Base-by-base conservation (phyloP, 1,140 invertebrate genomes). In the Microplitis demolitor region DNA sequence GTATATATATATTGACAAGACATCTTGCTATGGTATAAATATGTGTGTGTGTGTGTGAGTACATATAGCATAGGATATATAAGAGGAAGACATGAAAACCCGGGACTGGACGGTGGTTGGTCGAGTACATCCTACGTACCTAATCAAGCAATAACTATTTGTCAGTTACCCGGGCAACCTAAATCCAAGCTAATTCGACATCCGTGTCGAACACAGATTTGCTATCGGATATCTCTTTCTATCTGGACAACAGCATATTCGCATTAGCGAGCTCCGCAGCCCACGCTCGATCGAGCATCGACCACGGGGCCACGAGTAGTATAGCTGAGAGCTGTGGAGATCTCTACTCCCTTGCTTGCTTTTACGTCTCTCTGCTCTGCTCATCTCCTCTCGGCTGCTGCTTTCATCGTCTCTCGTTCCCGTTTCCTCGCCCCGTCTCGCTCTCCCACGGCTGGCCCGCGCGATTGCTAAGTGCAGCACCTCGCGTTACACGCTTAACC, bases 101-200 rank as follows among this genome's bases (percentile, higher is more conserved):
- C 64, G 24, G 16, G 39, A 16, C 37, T 74, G 69, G 72, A 76
- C 71, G 77, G 78, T 77, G 79, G 77, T 77, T 78, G 69, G 69
- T 76, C 77, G 79, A 80, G 79, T 77, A 80, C 80, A 73, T 81
- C 77, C 82, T 80, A 78, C 84, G 72, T 83, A 86, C 83, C 84
- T 87, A 87, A 87, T 87, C 86, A 86, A 87, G 86, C 84, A 87
- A 87, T 87, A 87, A 87, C 85, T 87, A 87, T 87, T 87, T 87
- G 86, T 87, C 86, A 87, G 85, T 85, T 85, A 81, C 83, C 82
- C 82, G 82, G 83, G 84, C 85, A 87, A 87, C 84, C 86, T 87
- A 87, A 87, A 87, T 87, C 84, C 86, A 85, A 86, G 86, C 86
- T 87, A 87, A 87, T 87, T 87, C 85, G 86, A 87, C 85, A 87